Base-by-base conservation (phyloP, 2,888 invertebrate genomes). In the Tiphia femorata region DNA sequence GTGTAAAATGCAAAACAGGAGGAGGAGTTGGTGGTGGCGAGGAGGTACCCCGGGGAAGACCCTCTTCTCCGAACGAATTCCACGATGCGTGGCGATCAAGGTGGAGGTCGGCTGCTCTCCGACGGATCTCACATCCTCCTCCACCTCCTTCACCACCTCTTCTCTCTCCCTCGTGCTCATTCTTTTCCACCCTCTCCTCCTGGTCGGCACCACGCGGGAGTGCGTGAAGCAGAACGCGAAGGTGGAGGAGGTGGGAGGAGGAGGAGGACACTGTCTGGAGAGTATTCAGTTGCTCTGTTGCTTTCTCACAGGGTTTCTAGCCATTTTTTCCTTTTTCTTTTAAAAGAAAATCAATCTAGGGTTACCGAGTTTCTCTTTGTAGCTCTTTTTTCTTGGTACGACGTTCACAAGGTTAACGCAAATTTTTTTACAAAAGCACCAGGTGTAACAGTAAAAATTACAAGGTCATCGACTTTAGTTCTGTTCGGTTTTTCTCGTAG, bases 1-100 rank as follows among this genome's bases (percentile, higher is more conserved):
- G 63, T 70, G 73, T 76, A 74, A 76, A 77, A 79, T 79, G 78
- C 76, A 78, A 79, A 79, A 48, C 64, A 73, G 74, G 67, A 49
- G 54, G 29, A 41, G 38, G 43, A 23, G 49, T 53, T 35, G 49
- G 58, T 27, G 54, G 47, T 55, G 48, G 44, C 50, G 51, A 30
- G 35, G 54, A 58, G 62, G n/a, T n/a, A n/a, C n/a, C n/a, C n/a
- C 35, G 16, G 21, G 23, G 43, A n/a, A 25, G 40, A 16, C 33
- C 41, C 33, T 52, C 49, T 67, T 70, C 59, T 62, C 53, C 70
- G 70, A 70, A 70, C 64, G 67, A 70, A 75, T 73, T 74, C 70
- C 67, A 63, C 77, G 76, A 74, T 78, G 77, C 79, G 67, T 64
- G 63, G 65, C 66, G 71, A 68, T 51, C 58, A 67, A 70, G 70